Evolutionary conservation across 2,797 vertebrate genomes (phyloP).

Genomic region (Bucorvus abyssinicus): DNA sequence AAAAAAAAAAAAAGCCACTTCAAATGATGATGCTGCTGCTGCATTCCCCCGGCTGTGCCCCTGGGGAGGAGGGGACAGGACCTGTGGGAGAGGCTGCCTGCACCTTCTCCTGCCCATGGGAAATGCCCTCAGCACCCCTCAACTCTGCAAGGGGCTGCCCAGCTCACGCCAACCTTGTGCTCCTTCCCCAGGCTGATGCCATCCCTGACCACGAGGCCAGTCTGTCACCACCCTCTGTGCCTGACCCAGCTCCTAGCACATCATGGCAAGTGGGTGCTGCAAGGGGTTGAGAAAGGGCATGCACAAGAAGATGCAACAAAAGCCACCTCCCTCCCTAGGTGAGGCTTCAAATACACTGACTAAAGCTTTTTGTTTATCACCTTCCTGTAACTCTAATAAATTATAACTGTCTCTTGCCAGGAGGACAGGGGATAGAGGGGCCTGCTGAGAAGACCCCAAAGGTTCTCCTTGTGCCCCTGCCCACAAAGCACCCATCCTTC

Average conservation of each 20-base stretch:
- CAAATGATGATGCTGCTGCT: constrained; percentile 32
- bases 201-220: neutral
- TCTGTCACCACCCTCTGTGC: neutral
- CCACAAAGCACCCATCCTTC: neutral
- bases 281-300: neutral
- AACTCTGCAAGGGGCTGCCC: neutral
- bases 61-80: neutral
- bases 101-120: neutral
- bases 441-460: neutral
- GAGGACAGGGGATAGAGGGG: neutral
- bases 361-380: constrained; percentile 53
- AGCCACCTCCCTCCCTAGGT: neutral
- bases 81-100: constrained; percentile 25
- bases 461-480: neutral
- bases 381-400: constrained; percentile 71
- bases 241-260: neutral
- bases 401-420: constrained; percentile 68
- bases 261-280: neutral
- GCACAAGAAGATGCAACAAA: neutral
- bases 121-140: neutral
- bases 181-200: neutral
- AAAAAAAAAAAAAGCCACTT: constrained; percentile 42
- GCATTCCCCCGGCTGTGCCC: neutral
- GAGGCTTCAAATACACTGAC: constrained; percentile 61
- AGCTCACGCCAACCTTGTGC: neutral